Percentiles rank a stretch among this genome's conserved stretches.
Evolutionary conservation across 2,113 vertebrate genomes (phyloP).

Genomic region (Tichodroma muraria): DNA sequence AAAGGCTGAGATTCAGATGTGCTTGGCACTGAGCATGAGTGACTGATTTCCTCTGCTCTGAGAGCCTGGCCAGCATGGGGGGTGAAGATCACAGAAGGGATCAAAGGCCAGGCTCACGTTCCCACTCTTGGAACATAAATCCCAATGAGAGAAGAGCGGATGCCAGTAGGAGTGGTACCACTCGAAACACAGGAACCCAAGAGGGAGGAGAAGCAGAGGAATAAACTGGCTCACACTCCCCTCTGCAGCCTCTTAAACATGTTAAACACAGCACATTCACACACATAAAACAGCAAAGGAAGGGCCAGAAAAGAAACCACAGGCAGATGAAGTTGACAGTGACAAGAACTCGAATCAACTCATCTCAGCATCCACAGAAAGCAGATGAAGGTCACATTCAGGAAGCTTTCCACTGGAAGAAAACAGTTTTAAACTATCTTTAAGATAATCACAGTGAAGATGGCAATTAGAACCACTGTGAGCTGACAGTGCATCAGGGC

Average conservation of each 20-base stretch:
- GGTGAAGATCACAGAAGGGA: not conserved
- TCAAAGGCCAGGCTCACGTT: not conserved
- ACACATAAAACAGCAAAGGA: rapidly evolving
- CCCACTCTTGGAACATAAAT: not conserved
- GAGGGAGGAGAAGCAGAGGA: not conserved
- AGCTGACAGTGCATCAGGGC: not conserved
- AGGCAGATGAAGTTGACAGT: not conserved
- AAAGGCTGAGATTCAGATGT: not conserved
- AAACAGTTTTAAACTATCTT: not conserved
- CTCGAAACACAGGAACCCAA: not conserved
- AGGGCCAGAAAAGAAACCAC: not conserved
- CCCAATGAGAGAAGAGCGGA: not conserved
- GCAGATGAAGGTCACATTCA: not conserved
- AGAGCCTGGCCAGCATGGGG: rapidly evolving
- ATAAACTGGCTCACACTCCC: not conserved
- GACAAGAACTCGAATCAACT: not conserved
- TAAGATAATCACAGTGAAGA: not conserved
- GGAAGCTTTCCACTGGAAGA: not conserved
- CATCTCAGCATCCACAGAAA: not conserved
- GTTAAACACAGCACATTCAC: not conserved
- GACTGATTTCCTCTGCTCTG: not conserved
- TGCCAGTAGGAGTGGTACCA: not conserved
- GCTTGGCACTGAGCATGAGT: not conserved
- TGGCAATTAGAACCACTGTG: not conserved
- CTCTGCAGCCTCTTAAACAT: no score